A percentile compares a stretch with the other conserved stretches of the same genome.
Conservation (phyloP, 1,140 invertebrate species). For the Conus betulinus region DNA sequence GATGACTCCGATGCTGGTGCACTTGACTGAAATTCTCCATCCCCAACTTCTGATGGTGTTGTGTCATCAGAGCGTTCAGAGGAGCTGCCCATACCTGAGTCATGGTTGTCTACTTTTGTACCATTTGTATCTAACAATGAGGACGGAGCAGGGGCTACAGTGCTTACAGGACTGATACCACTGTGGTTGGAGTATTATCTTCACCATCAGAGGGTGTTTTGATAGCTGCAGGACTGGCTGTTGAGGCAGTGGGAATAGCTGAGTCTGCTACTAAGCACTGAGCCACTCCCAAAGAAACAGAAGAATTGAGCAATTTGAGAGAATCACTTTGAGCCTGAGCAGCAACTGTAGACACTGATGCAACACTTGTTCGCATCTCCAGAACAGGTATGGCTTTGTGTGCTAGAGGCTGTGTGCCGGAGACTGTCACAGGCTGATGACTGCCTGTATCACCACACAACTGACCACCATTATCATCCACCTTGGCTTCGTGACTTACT, state of each 20-base stretch:
- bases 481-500: background rate
- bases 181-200: slow-evolving; percentile 64
- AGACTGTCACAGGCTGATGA: background rate
- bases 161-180: slow-evolving; percentile 54
- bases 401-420: background rate
- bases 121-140: slow-evolving; percentile 47
- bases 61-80: slow-evolving; percentile 69
- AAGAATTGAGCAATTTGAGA: slow-evolving; percentile 47
- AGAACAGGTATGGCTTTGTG: background rate
- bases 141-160: slow-evolving; percentile 57
- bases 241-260: slow-evolving; percentile 1
- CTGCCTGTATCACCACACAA: background rate
- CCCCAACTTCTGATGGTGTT: slow-evolving; percentile 68
- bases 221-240: slow-evolving; percentile 57
- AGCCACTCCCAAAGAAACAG: slow-evolving; percentile 24
- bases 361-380: background rate
- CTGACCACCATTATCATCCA: background rate
- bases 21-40: slow-evolving; percentile 61
- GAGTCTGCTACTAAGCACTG: background rate
- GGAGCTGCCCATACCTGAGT: slow-evolving; percentile 70
- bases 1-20: background rate
- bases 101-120: slow-evolving; percentile 63
- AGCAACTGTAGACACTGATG: background rate
- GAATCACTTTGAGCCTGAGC: slow-evolving; percentile 27
- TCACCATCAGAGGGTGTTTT: slow-evolving; percentile 52